Evolutionary conservation across 2,888 invertebrate species (phyloP).

Genomic region (Stenolophus ochropezus): DNA sequence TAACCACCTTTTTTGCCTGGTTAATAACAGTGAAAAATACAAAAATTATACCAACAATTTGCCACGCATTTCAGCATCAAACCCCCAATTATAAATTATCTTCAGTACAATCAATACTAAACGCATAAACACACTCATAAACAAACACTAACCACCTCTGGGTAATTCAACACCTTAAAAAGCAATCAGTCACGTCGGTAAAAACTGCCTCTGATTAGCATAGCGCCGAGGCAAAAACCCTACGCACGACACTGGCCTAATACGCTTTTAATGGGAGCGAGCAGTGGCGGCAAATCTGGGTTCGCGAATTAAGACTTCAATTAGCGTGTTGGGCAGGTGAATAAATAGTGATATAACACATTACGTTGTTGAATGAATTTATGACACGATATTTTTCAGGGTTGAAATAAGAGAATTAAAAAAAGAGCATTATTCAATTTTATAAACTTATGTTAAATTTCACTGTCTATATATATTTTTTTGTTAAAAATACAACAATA

Average conservation of each 20-base stretch:
- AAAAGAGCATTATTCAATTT: no score
- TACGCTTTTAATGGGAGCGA: slow-evolving; percentile 49
- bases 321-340: not conserved
- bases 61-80: slow-evolving; percentile 12
- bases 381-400: not conserved
- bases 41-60: slow-evolving; percentile 14
- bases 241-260: slow-evolving; percentile 7
- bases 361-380: not conserved
- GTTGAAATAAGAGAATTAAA: not conserved
- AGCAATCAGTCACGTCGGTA: slow-evolving; percentile 32
- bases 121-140: slow-evolving; percentile 22
- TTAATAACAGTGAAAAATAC: not conserved
- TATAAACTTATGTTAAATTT: no score
- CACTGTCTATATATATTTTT: no score
- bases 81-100: slow-evolving; percentile 25
- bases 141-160: slow-evolving; percentile 9
- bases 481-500: no score
- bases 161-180: slow-evolving; percentile 37
- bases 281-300: not conserved
- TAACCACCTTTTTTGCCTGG: not conserved
- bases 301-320: slow-evolving; percentile 51
- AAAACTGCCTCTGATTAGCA: slow-evolving; percentile 16
- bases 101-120: slow-evolving; percentile 8
- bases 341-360: not conserved
- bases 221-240: slow-evolving; percentile 6